phyloP scores from a whole-genome alignment of 53 echinoderm and acorn worm genomes.

The Actinopyga echinites region DNA sequence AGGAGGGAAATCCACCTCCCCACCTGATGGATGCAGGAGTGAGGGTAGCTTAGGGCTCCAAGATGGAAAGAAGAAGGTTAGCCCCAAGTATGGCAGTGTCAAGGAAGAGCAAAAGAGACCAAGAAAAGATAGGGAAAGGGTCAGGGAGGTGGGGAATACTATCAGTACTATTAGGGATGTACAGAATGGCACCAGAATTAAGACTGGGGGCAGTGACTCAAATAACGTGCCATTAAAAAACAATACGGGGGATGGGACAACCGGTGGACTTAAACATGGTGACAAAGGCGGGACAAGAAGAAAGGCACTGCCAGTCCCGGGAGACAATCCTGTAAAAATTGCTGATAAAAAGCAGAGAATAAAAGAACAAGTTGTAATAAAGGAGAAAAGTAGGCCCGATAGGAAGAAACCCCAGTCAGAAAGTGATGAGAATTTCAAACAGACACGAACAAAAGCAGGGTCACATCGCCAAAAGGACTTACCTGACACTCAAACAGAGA shows the following conservation, averaged over 20 bases:
- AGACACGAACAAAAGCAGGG: too few relatives aligned
- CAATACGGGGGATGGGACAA: background rate
- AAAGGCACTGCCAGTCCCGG: background rate
- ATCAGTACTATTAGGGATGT: too few relatives aligned
- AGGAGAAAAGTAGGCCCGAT: background rate
- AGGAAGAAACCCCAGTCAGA: too few relatives aligned
- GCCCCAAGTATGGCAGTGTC: background rate
- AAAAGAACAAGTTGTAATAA: constrained; percentile 1
- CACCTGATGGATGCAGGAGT: background rate
- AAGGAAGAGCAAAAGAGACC: background rate
- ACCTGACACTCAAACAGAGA: too few relatives aligned
- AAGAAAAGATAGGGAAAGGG: background rate
- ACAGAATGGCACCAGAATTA: too few relatives aligned
- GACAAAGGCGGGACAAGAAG: background rate
- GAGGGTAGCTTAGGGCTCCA: background rate
- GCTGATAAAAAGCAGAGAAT: constrained; percentile 19
- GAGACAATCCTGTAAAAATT: background rate
- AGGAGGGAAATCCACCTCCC: background rate
- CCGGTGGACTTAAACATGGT: background rate
- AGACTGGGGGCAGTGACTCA: too few relatives aligned
- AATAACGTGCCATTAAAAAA: background rate
- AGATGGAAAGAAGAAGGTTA: background rate
- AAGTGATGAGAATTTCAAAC: too few relatives aligned
- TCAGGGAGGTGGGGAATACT: too few relatives aligned
- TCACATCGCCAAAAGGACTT: too few relatives aligned